These are phyloP conservation scores for Crepidodera aurea DNA, from an alignment of 2,888 invertebrate genomes.

Conservation along the genomic window DNA sequence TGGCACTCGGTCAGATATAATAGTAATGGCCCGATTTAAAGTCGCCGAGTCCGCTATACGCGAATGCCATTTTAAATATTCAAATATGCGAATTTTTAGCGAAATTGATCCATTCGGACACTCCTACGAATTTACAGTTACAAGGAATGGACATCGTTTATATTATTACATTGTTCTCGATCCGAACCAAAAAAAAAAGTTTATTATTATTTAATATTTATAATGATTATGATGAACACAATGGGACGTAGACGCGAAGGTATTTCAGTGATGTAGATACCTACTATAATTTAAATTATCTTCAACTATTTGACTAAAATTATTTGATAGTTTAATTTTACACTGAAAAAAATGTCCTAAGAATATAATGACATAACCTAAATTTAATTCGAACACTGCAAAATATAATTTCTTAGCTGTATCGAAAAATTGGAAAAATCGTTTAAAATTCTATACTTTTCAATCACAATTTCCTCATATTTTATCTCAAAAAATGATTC, in stretches of 20 bases:
- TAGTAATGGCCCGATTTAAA: conserved; percentile 29
- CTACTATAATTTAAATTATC: no score
- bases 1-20: neutral
- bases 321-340: no score
- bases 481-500: no score
- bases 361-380: no score
- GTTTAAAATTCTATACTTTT: no score
- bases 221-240: neutral
- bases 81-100: conserved; percentile 46
- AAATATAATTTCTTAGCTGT: no score
- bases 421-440: no score
- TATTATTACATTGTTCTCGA: neutral
- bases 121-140: conserved; percentile 27
- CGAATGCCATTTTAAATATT: conserved; percentile 45
- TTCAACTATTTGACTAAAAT: no score
- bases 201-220: neutral
- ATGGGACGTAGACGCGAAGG: neutral
- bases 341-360: no score
- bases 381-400: no score
- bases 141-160: neutral
- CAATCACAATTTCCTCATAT: no score
- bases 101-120: conserved; percentile 36
- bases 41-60: conserved; percentile 26
- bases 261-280: neutral
- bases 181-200: neutral